Percentiles rank a stretch among this genome's conserved stretches.
Conservation (phyloP, 2,797 vertebrate species). For the Gymnodraco acuticeps region DNA sequence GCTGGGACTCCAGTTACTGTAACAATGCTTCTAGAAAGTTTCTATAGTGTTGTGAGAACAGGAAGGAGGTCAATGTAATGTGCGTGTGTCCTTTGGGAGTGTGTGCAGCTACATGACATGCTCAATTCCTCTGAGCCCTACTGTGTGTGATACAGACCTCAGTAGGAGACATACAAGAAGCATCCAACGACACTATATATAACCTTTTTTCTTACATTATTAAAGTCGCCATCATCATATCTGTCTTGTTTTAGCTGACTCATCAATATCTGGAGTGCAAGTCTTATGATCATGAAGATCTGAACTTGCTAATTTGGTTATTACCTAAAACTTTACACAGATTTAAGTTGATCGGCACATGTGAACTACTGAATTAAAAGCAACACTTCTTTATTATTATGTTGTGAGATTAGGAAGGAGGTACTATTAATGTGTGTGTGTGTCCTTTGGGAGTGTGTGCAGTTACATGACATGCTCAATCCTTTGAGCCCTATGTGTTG, state of each 20-base stretch:
- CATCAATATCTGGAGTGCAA: no score
- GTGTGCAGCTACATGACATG: not conserved
- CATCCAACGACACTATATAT: no score
- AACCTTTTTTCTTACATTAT: not conserved
- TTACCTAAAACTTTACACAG: no score
- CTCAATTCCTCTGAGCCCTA: not conserved
- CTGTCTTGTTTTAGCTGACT: no score
- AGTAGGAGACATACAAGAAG: not conserved
- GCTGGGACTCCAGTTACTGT: constrained; percentile 48
- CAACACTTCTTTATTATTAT: no score
- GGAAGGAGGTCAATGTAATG: constrained; percentile 22
- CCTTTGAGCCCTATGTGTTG: not conserved
- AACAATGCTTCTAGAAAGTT: constrained; percentile 21
- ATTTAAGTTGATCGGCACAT: no score
- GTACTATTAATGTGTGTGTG: constrained; percentile 1
- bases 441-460: constrained; percentile 17
- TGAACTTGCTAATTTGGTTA: no score
- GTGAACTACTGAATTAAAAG: no score
- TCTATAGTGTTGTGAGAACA: constrained; percentile 19
- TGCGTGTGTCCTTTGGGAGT: constrained; percentile 22
- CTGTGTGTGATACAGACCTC: not conserved
- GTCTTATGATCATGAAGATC: no score
- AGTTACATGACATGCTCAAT: not conserved
- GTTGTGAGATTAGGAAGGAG: no score
- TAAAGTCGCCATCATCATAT: not conserved